Evolutionary conservation across 2,888 invertebrate species (phyloP), one percentile per base, ranked within the genome.

Genomic region (Vanessa cardui): DNA sequence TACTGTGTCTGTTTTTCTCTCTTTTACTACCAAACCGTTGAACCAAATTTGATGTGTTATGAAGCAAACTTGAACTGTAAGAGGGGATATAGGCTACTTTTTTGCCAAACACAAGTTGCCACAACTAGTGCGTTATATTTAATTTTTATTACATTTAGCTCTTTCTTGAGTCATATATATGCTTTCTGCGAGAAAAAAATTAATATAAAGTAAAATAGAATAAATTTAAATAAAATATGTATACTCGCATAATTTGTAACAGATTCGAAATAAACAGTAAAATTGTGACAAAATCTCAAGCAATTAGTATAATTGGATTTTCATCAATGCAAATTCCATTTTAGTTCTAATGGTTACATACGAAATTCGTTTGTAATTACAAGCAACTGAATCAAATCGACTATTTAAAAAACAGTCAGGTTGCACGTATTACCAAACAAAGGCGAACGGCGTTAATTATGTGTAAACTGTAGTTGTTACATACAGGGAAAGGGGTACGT

Each of bases 351-450:
- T 58, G 18, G 6, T 26, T 54, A 49, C 33, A 21, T 63, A 31
- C n/a, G n/a, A 63, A 66, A 64, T 66, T 67, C 62, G 18, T 59
- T 64, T 15, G 62, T 58, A 67, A 62, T 67, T 62, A 58, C 64
- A 54, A 47, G 26, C 12, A 39, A 12, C 63, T 52, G 47, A 46
- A 47, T 44, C 54, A 68, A 62, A 56, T 62, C n/a, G 65, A 64
- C 68, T 70, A 72, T 70, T 66, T 70, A 64, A 66, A 68, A 70
- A 61, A 68, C 54, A 66, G 58, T 69, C 62, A 69, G 50, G 58
- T 52, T 64, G 63, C 52, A 54, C 31, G 26, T 54, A n/a, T 54
- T 70, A 44, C 61, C 59, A 65, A 56, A 69, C 50, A 70, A 61
- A 65, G 65, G 33, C 47, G 47, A 31, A 31, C 50, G 67, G 62